Conservation (phyloP, 2,113 vertebrate species). For the Sebastes schlegelii region DNA sequence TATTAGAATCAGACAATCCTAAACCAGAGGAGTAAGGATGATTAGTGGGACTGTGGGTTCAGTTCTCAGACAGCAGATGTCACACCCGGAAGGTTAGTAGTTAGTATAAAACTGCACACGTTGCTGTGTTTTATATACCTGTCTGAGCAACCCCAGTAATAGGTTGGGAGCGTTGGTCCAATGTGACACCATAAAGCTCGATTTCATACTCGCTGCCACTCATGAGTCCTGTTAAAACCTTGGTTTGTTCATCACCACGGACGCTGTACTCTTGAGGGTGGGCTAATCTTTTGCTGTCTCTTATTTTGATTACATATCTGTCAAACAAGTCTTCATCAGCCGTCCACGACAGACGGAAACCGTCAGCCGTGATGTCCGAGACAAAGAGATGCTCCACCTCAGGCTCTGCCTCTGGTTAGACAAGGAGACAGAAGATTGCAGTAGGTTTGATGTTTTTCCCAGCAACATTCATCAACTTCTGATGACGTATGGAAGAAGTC, state of each 20-base stretch:
- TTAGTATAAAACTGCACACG: conserved; percentile 28
- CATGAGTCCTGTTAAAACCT: conserved; percentile 88
- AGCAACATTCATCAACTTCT: conserved; percentile 20
- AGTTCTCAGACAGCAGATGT: conserved; percentile 6
- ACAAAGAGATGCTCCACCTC: conserved; percentile 96
- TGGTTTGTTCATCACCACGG: conserved; percentile 87
- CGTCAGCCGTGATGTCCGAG: conserved; percentile 88
- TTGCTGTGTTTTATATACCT: conserved; percentile 82
- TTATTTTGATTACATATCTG: conserved; percentile 94
- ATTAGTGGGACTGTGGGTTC: conserved; percentile 27
- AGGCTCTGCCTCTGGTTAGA: conserved; percentile 91
- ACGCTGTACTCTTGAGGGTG: conserved; percentile 88
- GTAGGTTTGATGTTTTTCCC: conserved; percentile 4
- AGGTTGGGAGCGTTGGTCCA: conserved; percentile 91
- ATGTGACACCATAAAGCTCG: conserved; percentile 91
- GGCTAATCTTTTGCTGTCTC: conserved; percentile 89
- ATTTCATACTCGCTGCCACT: conserved; percentile 94
- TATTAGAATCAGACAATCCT: conserved; percentile 26
- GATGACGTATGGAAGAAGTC: conserved; percentile 35
- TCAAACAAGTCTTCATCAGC: conserved; percentile 92
- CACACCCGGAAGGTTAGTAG: not conserved
- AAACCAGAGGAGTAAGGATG: conserved; percentile 34
- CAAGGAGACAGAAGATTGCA: conserved; percentile 67
- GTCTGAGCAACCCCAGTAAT: conserved; percentile 89
- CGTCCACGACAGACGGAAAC: conserved; percentile 95